Evolutionary conservation across 1,140 invertebrate genomes (phyloP).

Genomic region (Bombus pyrosoma): DNA sequence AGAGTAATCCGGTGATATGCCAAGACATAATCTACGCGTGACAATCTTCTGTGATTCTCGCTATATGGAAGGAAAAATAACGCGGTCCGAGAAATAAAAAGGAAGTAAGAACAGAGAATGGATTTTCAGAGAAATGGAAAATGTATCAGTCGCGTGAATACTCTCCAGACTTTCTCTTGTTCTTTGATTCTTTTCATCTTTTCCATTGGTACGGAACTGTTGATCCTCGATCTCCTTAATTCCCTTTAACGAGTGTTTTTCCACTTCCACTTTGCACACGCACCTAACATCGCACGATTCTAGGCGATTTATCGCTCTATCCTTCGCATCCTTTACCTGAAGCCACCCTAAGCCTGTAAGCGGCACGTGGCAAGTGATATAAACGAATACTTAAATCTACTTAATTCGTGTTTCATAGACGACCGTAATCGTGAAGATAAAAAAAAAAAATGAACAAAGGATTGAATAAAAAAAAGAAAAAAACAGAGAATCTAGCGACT

Average conservation of each 20-base stretch:
- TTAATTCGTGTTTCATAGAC: conserved; percentile 75
- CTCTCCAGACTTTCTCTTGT: conserved; percentile 42
- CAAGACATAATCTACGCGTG: not conserved
- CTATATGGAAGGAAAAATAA: not conserved
- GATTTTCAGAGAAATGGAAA: not conserved
- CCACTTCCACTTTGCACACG: not conserved
- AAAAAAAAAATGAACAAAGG: conserved; percentile 32
- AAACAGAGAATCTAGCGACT: not conserved
- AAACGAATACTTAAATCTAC: conserved; percentile 66
- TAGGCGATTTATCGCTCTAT: conserved; percentile 3
- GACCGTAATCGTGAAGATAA: conserved; percentile 55
- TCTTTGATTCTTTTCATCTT: conserved; percentile 19
- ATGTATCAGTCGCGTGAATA: not conserved
- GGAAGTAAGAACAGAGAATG: not conserved
- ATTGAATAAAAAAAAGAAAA: not conserved
- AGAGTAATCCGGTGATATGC: not conserved
- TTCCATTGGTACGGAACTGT: not conserved
- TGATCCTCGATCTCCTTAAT: conserved; percentile 25
- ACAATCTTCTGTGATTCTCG: not conserved
- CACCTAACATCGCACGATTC: not conserved
- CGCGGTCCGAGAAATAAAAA: conserved; percentile 13
- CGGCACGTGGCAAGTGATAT: conserved; percentile 81
- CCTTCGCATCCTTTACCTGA: conserved; percentile 59
- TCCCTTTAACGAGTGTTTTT: not conserved
- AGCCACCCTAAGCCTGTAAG: conserved; percentile 77